These are phyloP conservation scores for Dicroscelio sp. DNA, from an alignment of 2,888 invertebrate genomes.

Conservation along the genomic window DNA sequence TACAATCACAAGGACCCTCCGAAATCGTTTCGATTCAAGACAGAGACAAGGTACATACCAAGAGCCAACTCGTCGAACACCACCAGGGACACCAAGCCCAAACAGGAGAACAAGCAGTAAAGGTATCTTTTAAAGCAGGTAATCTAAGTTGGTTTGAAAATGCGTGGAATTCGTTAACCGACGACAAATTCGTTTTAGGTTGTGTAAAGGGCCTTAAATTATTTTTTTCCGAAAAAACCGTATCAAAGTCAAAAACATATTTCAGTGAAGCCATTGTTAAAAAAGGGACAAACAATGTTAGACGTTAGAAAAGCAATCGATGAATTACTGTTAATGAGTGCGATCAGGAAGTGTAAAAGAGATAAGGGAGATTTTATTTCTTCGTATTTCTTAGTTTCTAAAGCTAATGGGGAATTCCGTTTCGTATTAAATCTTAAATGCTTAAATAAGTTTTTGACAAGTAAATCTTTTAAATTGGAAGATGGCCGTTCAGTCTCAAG, in stretches of 20 bases:
- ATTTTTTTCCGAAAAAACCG: background rate
- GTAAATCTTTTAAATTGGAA: constrained; percentile 48
- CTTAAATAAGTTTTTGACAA: constrained; percentile 33
- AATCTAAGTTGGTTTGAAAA: background rate
- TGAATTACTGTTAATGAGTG: constrained; percentile 5
- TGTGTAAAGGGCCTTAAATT: constrained; percentile 4
- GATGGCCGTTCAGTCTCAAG: constrained; percentile 18
- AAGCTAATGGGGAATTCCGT: constrained; percentile 16
- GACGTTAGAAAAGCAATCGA: background rate
- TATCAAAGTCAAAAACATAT: background rate
- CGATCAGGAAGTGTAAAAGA: background rate
- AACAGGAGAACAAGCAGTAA: constrained; percentile 2
- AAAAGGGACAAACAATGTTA: background rate
- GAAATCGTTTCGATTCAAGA: background rate
- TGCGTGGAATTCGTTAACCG: background rate
- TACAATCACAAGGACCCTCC: background rate
- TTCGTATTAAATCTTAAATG: constrained; percentile 57
- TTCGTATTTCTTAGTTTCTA: constrained; percentile 11
- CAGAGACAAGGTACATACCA: background rate
- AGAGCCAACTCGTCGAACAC: background rate
- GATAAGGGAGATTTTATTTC: constrained; percentile 6
- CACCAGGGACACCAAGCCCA: background rate
- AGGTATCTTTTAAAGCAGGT: background rate
- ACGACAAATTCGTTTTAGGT: background rate
- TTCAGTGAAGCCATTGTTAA: background rate